Conservation (phyloP, 2,797 vertebrate genomes). For the Siniperca undulata region DNA sequence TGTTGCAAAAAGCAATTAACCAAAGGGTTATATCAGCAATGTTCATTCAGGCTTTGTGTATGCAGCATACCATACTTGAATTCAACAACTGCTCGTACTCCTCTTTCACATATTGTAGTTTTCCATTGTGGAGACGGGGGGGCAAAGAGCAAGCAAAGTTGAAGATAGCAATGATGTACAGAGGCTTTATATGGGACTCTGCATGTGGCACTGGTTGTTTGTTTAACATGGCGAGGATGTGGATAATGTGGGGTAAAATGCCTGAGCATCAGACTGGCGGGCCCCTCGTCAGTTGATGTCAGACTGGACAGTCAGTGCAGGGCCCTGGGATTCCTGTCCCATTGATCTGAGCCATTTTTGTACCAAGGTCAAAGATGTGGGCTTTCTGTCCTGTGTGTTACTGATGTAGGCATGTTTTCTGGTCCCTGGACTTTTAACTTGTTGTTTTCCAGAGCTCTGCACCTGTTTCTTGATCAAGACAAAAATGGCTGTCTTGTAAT, state of each 20-base stretch:
- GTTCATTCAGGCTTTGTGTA: constrained; percentile 50
- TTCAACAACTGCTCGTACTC: constrained; percentile 56
- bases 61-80: constrained; percentile 74
- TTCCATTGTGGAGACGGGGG: constrained; percentile 41
- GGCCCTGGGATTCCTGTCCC: constrained; percentile 83
- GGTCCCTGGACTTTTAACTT: constrained; percentile 27
- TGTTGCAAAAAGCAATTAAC: constrained; percentile 55
- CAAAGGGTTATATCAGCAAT: constrained; percentile 53
- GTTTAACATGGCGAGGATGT: constrained; percentile 75
- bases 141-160: constrained; percentile 37
- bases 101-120: constrained; percentile 53
- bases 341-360: constrained; percentile 65
- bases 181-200: constrained; percentile 48
- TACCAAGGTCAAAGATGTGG: constrained; percentile 55
- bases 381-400: constrained; percentile 24
- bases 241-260: constrained; percentile 72
- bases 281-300: constrained; percentile 58
- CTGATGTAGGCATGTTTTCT: constrained; percentile 5
- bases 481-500: constrained; percentile 11
- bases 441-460: constrained; percentile 15
- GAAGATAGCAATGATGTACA: constrained; percentile 44
- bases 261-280: constrained; percentile 74
- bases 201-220: constrained; percentile 70
- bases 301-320: constrained; percentile 68
- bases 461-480: constrained; percentile 36